Conservation (phyloP, 2,113 vertebrate genomes). For the Motacilla tschutschensis region DNA sequence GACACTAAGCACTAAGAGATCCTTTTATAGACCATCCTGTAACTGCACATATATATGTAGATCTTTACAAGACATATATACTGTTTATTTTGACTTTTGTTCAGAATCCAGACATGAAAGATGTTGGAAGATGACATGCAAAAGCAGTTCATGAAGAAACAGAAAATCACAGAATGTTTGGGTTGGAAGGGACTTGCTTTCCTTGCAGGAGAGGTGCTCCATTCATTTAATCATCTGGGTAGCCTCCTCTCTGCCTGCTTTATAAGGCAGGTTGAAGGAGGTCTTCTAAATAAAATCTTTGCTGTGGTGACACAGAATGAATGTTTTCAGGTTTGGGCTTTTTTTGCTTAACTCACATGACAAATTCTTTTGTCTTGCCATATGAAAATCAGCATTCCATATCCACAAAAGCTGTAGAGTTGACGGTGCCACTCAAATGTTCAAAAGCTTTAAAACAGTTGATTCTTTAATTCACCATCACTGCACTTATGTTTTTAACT, state of each 20-base stretch:
- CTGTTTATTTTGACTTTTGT: not conserved
- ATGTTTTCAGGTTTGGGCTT: not conserved
- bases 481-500: not conserved
- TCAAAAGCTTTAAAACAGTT: not conserved
- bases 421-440: not conserved
- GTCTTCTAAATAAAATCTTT: not conserved
- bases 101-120: not conserved
- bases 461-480: not conserved
- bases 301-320: not conserved
- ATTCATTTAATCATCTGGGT: not conserved
- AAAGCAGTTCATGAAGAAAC: not conserved
- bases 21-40: not conserved
- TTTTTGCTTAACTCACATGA: not conserved
- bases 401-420: not conserved
- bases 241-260: not conserved
- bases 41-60: not conserved
- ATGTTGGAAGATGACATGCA: not conserved
- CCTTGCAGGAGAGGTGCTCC: not conserved
- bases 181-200: not conserved
- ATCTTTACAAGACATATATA: not conserved
- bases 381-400: not conserved
- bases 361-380: not conserved
- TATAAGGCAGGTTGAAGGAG: not conserved
- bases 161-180: not conserved
- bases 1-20: not conserved